A percentile compares a stretch with the other conserved stretches of the same genome.
phyloP scores from a whole-genome alignment of 1,140 invertebrate genomes.

The Ceratosolen fusciceps region DNA sequence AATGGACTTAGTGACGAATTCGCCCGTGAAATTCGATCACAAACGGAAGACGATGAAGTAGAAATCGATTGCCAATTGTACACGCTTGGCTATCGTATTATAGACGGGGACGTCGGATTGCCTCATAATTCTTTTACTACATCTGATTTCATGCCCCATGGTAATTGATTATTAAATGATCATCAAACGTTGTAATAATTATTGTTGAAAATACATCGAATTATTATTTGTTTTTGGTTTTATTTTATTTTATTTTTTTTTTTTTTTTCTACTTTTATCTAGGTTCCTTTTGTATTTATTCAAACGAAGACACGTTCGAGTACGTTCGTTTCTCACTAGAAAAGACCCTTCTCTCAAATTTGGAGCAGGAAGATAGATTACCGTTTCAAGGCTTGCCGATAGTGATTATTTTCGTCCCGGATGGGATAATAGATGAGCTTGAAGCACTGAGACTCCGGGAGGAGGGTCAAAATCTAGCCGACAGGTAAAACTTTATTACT shows the following conservation, averaged over 20 bases:
- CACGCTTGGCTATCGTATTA: constrained; percentile 87
- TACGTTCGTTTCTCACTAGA: constrained; percentile 93
- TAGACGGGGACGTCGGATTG: constrained; percentile 87
- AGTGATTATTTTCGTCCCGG: constrained; percentile 91
- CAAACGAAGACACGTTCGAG: constrained; percentile 91
- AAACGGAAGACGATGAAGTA: constrained; percentile 86
- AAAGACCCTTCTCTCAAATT: constrained; percentile 90
- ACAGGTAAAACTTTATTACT: constrained; percentile 75
- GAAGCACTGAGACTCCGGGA: constrained; percentile 86
- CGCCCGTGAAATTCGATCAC: constrained; percentile 82
- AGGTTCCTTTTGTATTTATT: constrained; percentile 92
- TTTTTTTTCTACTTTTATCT: constrained; percentile 49
- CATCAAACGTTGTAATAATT: neutral
- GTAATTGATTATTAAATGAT: constrained; percentile 60
- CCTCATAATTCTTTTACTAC: constrained; percentile 84
- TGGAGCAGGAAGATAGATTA: constrained; percentile 90
- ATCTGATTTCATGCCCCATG: constrained; percentile 83
- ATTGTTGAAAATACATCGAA: no score
- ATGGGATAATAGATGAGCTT: constrained; percentile 85
- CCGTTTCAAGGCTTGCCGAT: constrained; percentile 91
- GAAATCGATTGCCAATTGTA: constrained; percentile 87
- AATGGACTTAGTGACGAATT: constrained; percentile 85
- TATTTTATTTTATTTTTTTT: constrained; percentile 22
- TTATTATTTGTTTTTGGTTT: constrained; percentile 43
- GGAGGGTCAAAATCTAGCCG: constrained; percentile 91